Conservation (phyloP, 2,888 invertebrate genomes). For the Chaitophorus viminalis region DNA sequence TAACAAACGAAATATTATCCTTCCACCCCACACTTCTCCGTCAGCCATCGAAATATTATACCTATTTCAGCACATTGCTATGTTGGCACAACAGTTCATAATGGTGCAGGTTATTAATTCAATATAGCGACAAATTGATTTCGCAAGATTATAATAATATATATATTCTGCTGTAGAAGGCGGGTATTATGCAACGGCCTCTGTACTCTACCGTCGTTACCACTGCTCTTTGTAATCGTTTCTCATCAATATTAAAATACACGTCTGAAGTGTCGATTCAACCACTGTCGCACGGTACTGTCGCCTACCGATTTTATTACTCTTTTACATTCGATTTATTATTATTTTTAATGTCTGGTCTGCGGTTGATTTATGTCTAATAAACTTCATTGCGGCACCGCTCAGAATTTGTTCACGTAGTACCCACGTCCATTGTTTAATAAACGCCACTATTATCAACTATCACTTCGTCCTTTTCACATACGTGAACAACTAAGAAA, state of each 20-base stretch:
- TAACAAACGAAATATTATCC: background rate
- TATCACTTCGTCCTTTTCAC: too few relatives aligned
- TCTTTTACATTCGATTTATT: background rate
- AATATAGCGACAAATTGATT: background rate
- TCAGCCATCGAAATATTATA: too few relatives aligned
- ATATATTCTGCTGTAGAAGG: too few relatives aligned
- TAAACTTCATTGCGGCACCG: background rate
- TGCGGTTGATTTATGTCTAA: slow-evolving; percentile 31
- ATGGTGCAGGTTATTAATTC: background rate
- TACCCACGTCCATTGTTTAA: too few relatives aligned
- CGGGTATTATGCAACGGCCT: too few relatives aligned
- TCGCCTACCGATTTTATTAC: background rate
- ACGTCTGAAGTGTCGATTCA: background rate
- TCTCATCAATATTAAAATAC: slow-evolving; percentile 15
- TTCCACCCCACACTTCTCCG: background rate
- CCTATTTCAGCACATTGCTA: too few relatives aligned
- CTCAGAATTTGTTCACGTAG: background rate
- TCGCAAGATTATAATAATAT: background rate
- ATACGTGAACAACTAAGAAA: too few relatives aligned
- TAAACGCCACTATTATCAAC: too few relatives aligned
- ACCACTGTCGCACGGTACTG: background rate
- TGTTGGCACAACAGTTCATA: background rate
- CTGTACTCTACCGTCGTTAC: background rate
- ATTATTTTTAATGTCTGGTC: slow-evolving; percentile 8
- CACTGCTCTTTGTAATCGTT: background rate